phyloP scores from a whole-genome alignment of 1,140 invertebrate genomes.

The Tetragnatha versicolor region DNA sequence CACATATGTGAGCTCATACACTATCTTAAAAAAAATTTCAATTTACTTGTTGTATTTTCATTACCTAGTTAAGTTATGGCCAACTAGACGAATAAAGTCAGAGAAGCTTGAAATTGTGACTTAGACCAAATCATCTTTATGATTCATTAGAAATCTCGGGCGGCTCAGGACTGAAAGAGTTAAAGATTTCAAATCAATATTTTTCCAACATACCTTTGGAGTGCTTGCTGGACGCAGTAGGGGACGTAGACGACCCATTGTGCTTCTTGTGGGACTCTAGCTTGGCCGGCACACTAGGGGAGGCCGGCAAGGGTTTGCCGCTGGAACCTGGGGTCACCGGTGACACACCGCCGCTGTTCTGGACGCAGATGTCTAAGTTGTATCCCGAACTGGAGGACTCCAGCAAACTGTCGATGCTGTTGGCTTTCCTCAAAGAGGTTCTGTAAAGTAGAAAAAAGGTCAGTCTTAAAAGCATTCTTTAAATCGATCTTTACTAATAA shows the following conservation, averaged over 20 bases:
- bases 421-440: constrained; percentile 56
- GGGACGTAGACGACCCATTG: constrained; percentile 55
- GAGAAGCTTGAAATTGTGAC: too few species aligned
- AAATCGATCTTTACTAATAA: too few species aligned
- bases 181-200: too few species aligned
- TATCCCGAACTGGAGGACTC: constrained; percentile 46
- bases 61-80: too few species aligned
- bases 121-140: too few species aligned
- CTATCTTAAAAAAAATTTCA: too few species aligned
- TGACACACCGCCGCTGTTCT: neutral
- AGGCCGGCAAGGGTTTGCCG: constrained; percentile 36
- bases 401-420: constrained; percentile 61
- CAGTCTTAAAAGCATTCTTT: too few species aligned
- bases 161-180: too few species aligned
- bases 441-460: constrained; percentile 2
- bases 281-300: constrained; percentile 54
- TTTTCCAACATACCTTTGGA: constrained; percentile 34
- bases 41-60: too few species aligned
- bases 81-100: too few species aligned
- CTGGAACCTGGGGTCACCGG: neutral
- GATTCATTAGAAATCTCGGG: too few species aligned
- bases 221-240: constrained; percentile 49
- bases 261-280: constrained; percentile 57
- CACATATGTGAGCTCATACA: too few species aligned
- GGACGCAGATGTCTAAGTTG: constrained; percentile 7